A percentile compares a stretch with the other conserved stretches of the same genome.
Conservation (phyloP, 2,888 invertebrate species). For the Agriopis leucophaearia region DNA sequence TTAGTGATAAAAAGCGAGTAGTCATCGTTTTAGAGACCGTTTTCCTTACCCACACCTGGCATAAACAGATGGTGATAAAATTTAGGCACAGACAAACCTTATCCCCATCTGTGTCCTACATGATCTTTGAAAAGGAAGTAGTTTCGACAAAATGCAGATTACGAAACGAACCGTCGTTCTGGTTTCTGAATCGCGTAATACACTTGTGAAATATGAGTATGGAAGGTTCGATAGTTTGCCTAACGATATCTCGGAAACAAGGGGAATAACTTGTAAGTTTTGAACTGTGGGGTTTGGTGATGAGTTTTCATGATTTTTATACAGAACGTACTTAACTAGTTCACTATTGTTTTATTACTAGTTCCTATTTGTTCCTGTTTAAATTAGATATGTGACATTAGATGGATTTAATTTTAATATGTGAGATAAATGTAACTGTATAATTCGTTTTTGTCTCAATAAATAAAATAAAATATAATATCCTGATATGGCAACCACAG, state of each 20-base stretch:
- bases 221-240: conserved; percentile 17
- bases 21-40: too few species aligned
- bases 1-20: too few species aligned
- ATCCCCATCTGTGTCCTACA: background rate
- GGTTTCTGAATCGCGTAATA: conserved; percentile 38
- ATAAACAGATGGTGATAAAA: background rate
- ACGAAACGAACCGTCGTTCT: conserved; percentile 37
- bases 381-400: too few species aligned
- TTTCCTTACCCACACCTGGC: too few species aligned
- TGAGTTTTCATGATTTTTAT: background rate
- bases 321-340: too few species aligned
- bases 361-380: too few species aligned
- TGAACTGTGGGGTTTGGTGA: background rate
- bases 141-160: conserved; percentile 52
- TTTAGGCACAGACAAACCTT: background rate
- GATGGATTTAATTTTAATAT: too few species aligned
- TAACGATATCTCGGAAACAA: conserved; percentile 8
- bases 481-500: too few species aligned
- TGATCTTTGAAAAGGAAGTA: conserved; percentile 40
- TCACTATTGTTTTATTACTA: too few species aligned
- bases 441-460: too few species aligned
- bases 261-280: conserved; percentile 14
- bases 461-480: too few species aligned
- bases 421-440: too few species aligned
- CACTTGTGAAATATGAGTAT: conserved; percentile 53